Base-by-base conservation (phyloP, 2,888 invertebrate species). In the Tenthredo scrophulariae region DNA sequence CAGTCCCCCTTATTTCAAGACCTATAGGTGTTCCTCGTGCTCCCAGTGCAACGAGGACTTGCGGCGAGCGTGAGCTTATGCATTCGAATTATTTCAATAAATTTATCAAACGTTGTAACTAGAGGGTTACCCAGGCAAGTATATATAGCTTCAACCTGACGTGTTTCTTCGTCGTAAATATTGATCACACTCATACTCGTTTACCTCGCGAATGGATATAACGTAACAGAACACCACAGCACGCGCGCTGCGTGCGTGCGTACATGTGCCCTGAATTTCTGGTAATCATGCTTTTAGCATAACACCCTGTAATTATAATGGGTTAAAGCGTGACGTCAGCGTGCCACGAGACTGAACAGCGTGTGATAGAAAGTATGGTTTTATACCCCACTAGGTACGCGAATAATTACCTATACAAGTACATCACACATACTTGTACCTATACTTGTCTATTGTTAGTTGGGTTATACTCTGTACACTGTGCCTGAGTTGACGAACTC, bases 281-380 rank as follows among this genome's bases (percentile, higher is more conserved):
- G 67, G 83, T 83, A 83, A 89, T 90, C 90, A 88, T 88, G 88
- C 87, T 74, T 86, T 86, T 84, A 85, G 50, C 80, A 65, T 85
- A 85, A 83, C 79, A 85, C 65, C 84, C 85, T 79, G 85, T 86
- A 86, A 85, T 86, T 86, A 84, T 83, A 43, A 83, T 72, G 77
- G 86, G 85, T 85, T 85, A 62, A 85, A 88, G 85, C 85, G 85
- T 79, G 85, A 74, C 77, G 87, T 88, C 67, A 46, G 50, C 67
- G 62, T 37, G 22, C 80, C 40, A 29, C 58, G 37, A 50, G 80
- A 80, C 40, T 62, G 58, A 62, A 15, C 80, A 62, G n/a, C 58
- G 62, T 80, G 40, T 58, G 58, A 80, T 62, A 80, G 80, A 80
- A 80, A 80, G 40, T 62, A n/a, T n/a, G 79, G n/a, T 79, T 54